A percentile compares a stretch with the other conserved stretches of the same genome.
Evolutionary conservation across 1,140 invertebrate species (phyloP).

Genomic region (Neodiprion pinetum): DNA sequence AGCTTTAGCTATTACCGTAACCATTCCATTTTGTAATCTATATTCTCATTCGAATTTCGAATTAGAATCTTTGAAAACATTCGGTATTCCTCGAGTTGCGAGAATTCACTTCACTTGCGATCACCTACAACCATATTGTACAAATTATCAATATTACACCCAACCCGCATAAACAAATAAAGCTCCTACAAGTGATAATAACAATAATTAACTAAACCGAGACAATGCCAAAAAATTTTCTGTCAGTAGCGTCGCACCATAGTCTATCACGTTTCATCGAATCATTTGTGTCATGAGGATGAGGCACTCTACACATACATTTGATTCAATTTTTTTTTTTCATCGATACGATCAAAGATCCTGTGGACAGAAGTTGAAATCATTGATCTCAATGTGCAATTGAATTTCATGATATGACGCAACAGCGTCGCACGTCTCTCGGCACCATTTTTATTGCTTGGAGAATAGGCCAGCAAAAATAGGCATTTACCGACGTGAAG

Average conservation of each 20-base stretch:
- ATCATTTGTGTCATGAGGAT: background rate
- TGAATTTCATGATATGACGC: too few species aligned
- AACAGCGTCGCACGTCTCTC: too few species aligned
- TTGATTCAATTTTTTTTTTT: background rate
- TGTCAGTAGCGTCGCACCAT: background rate
- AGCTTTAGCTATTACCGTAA: too few species aligned
- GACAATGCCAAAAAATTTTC: background rate
- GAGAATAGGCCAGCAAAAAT: slow-evolving; percentile 34
- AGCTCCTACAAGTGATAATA: background rate
- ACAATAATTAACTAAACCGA: background rate
- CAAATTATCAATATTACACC: too few species aligned
- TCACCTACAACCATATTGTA: too few species aligned
- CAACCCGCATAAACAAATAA: too few species aligned
- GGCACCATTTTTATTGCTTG: slow-evolving; percentile 38
- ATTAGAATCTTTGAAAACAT: too few species aligned
- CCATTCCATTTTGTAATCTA: too few species aligned
- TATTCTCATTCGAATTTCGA: too few species aligned
- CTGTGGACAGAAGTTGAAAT: slow-evolving; percentile 27
- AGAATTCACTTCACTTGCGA: too few species aligned
- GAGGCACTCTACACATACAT: background rate
- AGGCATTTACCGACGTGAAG: slow-evolving; percentile 33
- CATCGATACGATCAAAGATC: slow-evolving; percentile 8
- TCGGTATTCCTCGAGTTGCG: too few species aligned
- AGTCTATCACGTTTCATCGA: background rate
- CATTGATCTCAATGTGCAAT: background rate